Evolutionary conservation across 2,888 invertebrate species (phyloP).

Genomic region (Asteroscopus sphinx): DNA sequence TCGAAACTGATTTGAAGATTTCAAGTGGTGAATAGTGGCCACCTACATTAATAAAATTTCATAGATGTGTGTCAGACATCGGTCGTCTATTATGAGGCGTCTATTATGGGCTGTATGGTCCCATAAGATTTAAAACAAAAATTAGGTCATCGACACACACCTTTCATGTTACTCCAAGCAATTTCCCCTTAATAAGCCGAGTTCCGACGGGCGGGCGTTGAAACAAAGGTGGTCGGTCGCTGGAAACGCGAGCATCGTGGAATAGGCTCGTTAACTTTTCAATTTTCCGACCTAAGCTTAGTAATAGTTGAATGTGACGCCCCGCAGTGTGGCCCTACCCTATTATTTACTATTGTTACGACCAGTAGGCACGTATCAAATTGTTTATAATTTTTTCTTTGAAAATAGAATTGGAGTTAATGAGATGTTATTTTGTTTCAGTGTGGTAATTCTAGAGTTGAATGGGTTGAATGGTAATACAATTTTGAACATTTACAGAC

Average conservation of each 20-base stretch:
- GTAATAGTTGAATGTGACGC: conserved; percentile 65
- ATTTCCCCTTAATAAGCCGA: conserved; percentile 78
- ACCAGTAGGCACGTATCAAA: conserved; percentile 40
- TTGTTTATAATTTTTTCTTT: conserved; percentile 25
- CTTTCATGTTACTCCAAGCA: conserved; percentile 77
- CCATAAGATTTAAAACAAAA: conserved; percentile 57
- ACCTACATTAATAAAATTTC: too few relatives aligned
- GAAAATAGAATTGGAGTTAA: not conserved
- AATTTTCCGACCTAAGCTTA: conserved; percentile 82
- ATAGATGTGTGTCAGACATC: too few relatives aligned
- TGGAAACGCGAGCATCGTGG: conserved; percentile 73
- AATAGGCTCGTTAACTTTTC: conserved; percentile 88
- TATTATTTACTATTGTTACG: conserved; percentile 56
- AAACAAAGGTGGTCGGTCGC: conserved; percentile 80
- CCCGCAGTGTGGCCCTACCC: conserved; percentile 40
- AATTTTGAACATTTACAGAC: not conserved
- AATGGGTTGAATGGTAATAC: not conserved
- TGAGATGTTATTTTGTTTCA: conserved; percentile 7
- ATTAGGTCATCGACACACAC: conserved; percentile 72
- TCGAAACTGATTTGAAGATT: too few relatives aligned
- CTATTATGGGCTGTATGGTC: too few relatives aligned
- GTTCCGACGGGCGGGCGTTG: conserved; percentile 67
- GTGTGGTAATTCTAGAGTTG: not conserved
- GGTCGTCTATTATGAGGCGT: too few relatives aligned
- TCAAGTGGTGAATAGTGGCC: too few relatives aligned